These are phyloP conservation scores for Cosmia pyralina DNA, from an alignment of 2,888 invertebrate species.

Conservation along the genomic window DNA sequence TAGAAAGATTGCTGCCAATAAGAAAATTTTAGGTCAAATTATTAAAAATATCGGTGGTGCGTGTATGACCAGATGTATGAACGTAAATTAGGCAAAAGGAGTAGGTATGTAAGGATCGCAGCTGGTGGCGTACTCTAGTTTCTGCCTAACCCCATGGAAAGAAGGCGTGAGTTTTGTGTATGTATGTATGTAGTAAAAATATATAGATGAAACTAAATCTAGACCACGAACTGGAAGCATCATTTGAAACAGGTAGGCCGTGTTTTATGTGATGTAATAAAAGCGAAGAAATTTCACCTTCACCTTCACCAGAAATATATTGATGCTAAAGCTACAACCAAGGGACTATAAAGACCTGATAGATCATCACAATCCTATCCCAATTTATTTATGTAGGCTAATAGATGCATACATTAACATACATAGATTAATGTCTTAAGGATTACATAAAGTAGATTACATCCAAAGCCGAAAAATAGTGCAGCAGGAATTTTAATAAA, in stretches of 20 bases:
- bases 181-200: no score
- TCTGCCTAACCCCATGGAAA: no score
- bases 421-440: conserved; percentile 26
- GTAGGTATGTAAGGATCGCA: no score
- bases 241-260: not conserved
- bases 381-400: not conserved
- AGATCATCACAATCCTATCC: not conserved
- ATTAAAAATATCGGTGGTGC: no score
- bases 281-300: not conserved
- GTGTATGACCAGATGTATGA: no score
- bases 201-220: not conserved
- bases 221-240: not conserved
- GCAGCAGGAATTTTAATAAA: conserved; percentile 55
- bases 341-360: not conserved
- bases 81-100: no score
- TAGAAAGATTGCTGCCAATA: not conserved
- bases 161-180: no score
- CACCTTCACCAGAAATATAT: not conserved
- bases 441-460: conserved; percentile 46
- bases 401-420: not conserved
- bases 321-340: not conserved
- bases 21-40: not conserved
- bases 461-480: conserved; percentile 32
- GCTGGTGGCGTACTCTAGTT: no score
- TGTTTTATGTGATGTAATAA: not conserved